Conservation (phyloP, 1,140 invertebrate species). For the Acyrthosiphon pisum region DNA sequence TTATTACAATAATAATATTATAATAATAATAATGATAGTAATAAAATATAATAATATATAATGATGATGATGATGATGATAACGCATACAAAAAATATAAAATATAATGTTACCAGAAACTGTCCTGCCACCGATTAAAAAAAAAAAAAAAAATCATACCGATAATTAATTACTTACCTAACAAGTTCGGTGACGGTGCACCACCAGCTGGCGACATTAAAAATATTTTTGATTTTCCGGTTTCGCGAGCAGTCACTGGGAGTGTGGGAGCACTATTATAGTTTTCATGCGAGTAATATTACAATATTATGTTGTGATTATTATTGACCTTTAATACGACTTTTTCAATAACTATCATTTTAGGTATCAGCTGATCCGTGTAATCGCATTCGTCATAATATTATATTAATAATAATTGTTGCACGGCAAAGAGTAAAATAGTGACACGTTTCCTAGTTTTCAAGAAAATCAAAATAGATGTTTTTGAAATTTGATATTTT, state of each 20-base stretch:
- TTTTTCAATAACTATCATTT: not conserved
- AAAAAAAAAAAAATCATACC: not conserved
- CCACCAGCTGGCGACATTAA: not conserved
- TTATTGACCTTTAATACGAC: not conserved
- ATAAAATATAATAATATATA: not conserved
- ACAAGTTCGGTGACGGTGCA: not conserved
- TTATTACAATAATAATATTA: not conserved
- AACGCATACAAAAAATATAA: not conserved
- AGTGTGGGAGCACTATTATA: not conserved
- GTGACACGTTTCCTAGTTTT: not conserved
- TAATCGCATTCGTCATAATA: not conserved
- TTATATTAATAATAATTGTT: not conserved
- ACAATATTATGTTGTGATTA: not conserved
- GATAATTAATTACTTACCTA: not conserved
- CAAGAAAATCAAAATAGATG: not conserved
- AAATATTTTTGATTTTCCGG: conserved; percentile 10
- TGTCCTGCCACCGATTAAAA: not conserved
- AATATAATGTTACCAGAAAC: not conserved
- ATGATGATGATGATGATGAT: not conserved
- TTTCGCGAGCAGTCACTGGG: not conserved
- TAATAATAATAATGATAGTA: not conserved
- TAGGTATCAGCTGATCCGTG: not conserved
- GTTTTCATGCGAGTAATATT: not conserved
- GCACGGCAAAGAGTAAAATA: not conserved
- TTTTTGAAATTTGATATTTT: no score